Base-by-base conservation (phyloP, 2,113 vertebrate species). In the Cyanoramphus novaezelandiae region DNA sequence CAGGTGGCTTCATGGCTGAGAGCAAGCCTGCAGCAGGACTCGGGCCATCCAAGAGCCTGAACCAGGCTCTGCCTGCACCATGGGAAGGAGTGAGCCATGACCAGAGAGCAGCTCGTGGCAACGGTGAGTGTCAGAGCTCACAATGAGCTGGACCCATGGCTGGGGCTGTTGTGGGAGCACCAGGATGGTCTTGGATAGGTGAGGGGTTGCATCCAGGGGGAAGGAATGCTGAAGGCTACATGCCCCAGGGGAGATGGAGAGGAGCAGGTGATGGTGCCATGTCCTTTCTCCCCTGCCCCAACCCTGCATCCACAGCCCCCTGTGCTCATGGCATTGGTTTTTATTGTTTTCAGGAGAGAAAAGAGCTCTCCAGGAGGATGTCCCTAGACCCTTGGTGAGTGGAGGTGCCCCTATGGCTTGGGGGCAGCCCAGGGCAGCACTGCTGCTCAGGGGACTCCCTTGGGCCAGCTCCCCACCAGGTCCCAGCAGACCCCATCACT, bases 391-490 rank as follows among this genome's bases (percentile, higher is more conserved):
- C 28, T 23, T 67, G 85, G 88, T 94, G 74, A 87, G 94, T 50
- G n/a, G 18, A 31, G 16, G 8, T 43, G 35, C 23, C 31, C 41
- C 47, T 63, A 24, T 13, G 57, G 43, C 29, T 19, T 4, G 19
- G 23, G 15, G 8, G 27, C 5, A 4, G 37, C 28, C n/a, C 50
- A 60, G 64, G 37, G 49, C 27, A 44, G n/a, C 0, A 1, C 28
- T 0, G 0, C 25, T 7, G 24, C 15, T 17, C 44, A 41, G 49
- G n/a, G 7, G 21, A 19, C 16, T 50, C 24, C 47, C 11, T 10
- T 24, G 33, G 67, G 21, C 46, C 49, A 35, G 39, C 41, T 74
- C 24, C 25, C 28, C 23, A 37, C 1, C 0, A n/a, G 31, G 28
- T 75, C 23, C 16, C 78, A 68, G 59, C 41, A 83, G 78, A 74